phyloP scores from a whole-genome alignment of 1,140 invertebrate genomes.

The Panulirus ornatus region DNA sequence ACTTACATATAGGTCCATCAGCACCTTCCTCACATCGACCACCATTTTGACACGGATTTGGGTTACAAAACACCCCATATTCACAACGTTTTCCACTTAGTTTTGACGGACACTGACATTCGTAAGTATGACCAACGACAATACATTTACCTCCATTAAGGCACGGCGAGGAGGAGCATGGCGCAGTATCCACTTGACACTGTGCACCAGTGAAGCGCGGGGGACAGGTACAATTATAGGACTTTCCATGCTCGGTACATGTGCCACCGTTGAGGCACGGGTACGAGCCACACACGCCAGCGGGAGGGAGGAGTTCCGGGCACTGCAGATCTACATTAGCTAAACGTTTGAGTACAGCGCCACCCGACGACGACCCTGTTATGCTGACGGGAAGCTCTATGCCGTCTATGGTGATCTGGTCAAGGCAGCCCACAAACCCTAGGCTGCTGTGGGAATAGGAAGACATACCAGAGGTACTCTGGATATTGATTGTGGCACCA shows the following conservation, averaged over 20 bases:
- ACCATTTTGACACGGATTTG: constrained; percentile 80
- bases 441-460: constrained; percentile 79
- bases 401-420: constrained; percentile 89
- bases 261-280: constrained; percentile 94
- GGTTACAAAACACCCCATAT: constrained; percentile 79
- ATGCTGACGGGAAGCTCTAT: constrained; percentile 87
- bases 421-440: constrained; percentile 92
- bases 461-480: constrained; percentile 35
- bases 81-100: constrained; percentile 80
- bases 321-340: constrained; percentile 89
- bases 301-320: constrained; percentile 82
- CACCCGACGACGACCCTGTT: constrained; percentile 63
- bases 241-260: constrained; percentile 83
- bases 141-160: constrained; percentile 83
- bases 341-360: constrained; percentile 80
- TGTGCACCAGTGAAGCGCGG: constrained; percentile 86
- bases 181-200: constrained; percentile 93
- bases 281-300: constrained; percentile 89
- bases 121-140: constrained; percentile 76
- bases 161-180: constrained; percentile 93
- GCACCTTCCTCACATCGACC: constrained; percentile 80
- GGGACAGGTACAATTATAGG: constrained; percentile 87
- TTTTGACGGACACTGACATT: constrained; percentile 78
- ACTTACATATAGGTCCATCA: constrained; percentile 77
- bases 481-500: constrained; percentile 86